Percentiles rank a stretch among this genome's conserved stretches.
These are phyloP conservation scores for Ellobius talpinus DNA, from an alignment of 2,113 vertebrate species.

Conservation along the genomic window DNA sequence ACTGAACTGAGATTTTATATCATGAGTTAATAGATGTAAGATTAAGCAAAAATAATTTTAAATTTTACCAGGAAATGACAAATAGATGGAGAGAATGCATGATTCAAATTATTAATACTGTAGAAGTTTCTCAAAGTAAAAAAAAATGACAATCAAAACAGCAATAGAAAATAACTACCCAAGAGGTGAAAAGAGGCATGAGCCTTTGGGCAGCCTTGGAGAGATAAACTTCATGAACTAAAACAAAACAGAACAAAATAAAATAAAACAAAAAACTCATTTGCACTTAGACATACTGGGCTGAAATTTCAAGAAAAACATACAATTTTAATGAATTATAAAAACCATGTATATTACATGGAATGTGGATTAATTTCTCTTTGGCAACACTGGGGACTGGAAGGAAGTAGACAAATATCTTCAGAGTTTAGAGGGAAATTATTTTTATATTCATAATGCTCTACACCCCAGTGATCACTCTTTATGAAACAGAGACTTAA, in stretches of 20 bases:
- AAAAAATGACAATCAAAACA: neutral
- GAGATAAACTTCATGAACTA: neutral
- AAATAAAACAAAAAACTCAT: neutral
- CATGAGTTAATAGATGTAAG: conserved; percentile 11
- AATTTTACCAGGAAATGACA: neutral
- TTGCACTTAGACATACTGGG: neutral
- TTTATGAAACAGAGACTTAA: neutral
- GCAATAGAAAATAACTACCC: neutral
- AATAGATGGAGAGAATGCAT: neutral
- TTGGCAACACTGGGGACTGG: neutral
- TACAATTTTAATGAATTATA: neutral
- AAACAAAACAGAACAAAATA: neutral
- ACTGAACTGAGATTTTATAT: neutral
- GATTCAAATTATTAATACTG: neutral
- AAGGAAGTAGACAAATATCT: neutral
- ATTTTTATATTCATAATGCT: neutral
- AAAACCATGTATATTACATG: neutral
- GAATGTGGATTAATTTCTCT: neutral
- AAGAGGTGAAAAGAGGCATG: neutral
- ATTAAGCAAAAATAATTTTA: conserved; percentile 30
- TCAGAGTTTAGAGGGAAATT: neutral
- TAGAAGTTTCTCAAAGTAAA: neutral
- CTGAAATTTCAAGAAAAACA: conserved; percentile 9
- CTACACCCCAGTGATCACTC: neutral
- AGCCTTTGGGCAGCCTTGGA: neutral